These are phyloP conservation scores for Epiblema foenella DNA, from an alignment of 2,888 invertebrate genomes.

Conservation along the genomic window DNA sequence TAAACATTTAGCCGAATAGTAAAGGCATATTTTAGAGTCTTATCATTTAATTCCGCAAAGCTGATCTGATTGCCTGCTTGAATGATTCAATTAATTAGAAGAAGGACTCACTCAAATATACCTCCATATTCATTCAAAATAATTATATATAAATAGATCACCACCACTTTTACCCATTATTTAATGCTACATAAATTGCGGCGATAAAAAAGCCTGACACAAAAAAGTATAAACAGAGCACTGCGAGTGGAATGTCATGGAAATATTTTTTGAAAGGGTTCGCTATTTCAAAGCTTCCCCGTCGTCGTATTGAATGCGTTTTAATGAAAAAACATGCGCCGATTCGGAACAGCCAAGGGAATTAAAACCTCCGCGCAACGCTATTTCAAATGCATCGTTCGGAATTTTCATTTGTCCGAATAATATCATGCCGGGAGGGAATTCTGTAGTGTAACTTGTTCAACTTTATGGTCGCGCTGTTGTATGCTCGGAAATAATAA, in stretches of 20 bases:
- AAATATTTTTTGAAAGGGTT: slow-evolving; percentile 82
- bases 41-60: no score
- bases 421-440: slow-evolving; percentile 77
- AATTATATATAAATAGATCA: no score
- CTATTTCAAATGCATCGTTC: slow-evolving; percentile 71
- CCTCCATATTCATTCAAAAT: no score
- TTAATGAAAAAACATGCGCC: slow-evolving; percentile 85
- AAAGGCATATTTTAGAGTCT: no score
- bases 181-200: slow-evolving; percentile 24
- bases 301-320: slow-evolving; percentile 84
- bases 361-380: slow-evolving; percentile 76
- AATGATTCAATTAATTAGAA: no score
- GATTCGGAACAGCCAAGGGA: slow-evolving; percentile 84
- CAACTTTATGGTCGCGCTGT: slow-evolving; percentile 62
- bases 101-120: no score
- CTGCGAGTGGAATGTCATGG: slow-evolving; percentile 76
- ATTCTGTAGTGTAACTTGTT: slow-evolving; percentile 62
- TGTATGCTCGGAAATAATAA: slow-evolving; percentile 56
- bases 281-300: slow-evolving; percentile 81
- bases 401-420: slow-evolving; percentile 81
- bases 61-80: no score
- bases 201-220: slow-evolving; percentile 54
- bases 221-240: slow-evolving; percentile 70
- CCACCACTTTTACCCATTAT: slow-evolving; percentile 2
- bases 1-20: no score